A percentile compares a stretch with the other conserved stretches of the same genome.
Conservation (phyloP, 2,113 vertebrate species). For the Sebastes fasciatus region DNA sequence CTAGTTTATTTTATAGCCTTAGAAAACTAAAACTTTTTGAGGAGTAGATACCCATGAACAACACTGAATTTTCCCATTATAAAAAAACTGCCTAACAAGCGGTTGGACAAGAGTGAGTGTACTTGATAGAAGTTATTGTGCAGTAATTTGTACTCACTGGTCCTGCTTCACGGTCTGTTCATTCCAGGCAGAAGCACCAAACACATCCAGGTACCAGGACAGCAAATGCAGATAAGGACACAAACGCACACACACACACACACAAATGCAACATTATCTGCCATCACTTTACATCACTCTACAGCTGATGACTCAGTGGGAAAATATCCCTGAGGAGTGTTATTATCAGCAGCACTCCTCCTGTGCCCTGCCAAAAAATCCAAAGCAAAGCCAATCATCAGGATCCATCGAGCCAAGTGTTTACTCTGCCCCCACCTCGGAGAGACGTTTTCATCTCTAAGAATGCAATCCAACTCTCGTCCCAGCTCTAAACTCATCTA, state of each 20-base stretch:
- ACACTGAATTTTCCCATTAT: neutral
- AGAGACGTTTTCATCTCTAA: conserved; percentile 26
- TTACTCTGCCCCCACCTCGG: conserved; percentile 20
- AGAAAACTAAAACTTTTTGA: neutral
- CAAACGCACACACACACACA: conserved; percentile 43
- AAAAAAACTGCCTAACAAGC: neutral
- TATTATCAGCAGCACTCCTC: conserved; percentile 44
- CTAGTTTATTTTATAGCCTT: neutral
- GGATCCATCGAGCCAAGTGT: conserved; percentile 41
- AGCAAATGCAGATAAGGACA: conserved; percentile 47
- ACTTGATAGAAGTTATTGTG: neutral
- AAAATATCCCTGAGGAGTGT: conserved; percentile 49
- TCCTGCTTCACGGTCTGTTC: conserved; percentile 85
- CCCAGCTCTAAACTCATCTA: neutral
- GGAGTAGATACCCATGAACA: neutral
- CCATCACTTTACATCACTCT: conserved; percentile 50
- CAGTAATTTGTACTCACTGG: conserved; percentile 81
- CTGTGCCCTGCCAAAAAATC: conserved; percentile 43
- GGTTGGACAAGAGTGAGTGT: neutral
- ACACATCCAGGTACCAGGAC: conserved; percentile 64
- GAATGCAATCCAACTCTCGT: conserved; percentile 20
- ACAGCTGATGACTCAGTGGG: conserved; percentile 58
- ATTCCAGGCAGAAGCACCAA: conserved; percentile 55
- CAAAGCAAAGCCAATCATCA: conserved; percentile 51
- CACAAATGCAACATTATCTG: conserved; percentile 41